Percentiles rank a stretch among this genome's conserved stretches.
Evolutionary conservation across 2,113 vertebrate genomes (phyloP).

Genomic region (Cyprinodon brontotheroides): DNA sequence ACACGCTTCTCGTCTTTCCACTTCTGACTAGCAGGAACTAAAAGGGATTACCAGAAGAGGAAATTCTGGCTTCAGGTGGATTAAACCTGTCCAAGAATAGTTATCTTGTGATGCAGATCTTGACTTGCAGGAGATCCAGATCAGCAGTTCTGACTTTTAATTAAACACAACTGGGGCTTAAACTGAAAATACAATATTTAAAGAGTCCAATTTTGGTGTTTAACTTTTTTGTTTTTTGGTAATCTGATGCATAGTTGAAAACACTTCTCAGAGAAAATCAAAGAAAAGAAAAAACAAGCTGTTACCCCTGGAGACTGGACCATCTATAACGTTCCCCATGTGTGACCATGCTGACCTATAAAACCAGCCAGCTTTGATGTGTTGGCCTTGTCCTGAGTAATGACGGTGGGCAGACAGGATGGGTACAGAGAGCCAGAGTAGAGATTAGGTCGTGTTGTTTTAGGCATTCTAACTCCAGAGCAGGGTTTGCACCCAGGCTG

Average conservation of each 20-base stretch:
- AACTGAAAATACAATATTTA: background rate
- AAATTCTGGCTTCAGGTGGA: constrained; percentile 61
- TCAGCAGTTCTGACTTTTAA: constrained; percentile 39
- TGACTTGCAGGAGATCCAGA: constrained; percentile 39
- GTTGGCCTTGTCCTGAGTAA: constrained; percentile 55
- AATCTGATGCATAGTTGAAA: background rate
- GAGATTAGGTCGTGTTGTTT: constrained; percentile 74
- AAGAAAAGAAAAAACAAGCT: background rate
- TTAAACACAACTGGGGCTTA: constrained; percentile 33
- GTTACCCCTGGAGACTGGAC: constrained; percentile 17
- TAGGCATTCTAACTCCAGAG: constrained; percentile 48
- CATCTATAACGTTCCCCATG: constrained; percentile 14
- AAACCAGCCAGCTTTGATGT: constrained; percentile 67
- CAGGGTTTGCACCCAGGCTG: constrained; percentile 48
- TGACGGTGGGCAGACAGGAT: constrained; percentile 63
- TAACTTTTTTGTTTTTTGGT: background rate
- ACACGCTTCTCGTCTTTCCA: constrained; percentile 46
- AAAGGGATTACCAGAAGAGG: constrained; percentile 60
- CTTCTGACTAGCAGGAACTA: constrained; percentile 30
- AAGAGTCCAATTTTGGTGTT: background rate
- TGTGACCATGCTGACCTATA: constrained; percentile 56
- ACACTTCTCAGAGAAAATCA: background rate
- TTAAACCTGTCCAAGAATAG: constrained; percentile 61
- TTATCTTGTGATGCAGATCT: constrained; percentile 56
- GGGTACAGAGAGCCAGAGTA: constrained; percentile 37